phyloP scores from a whole-genome alignment of 37 sponge, comb jelly and placozoan species.

The Beroe forskalii region DNA sequence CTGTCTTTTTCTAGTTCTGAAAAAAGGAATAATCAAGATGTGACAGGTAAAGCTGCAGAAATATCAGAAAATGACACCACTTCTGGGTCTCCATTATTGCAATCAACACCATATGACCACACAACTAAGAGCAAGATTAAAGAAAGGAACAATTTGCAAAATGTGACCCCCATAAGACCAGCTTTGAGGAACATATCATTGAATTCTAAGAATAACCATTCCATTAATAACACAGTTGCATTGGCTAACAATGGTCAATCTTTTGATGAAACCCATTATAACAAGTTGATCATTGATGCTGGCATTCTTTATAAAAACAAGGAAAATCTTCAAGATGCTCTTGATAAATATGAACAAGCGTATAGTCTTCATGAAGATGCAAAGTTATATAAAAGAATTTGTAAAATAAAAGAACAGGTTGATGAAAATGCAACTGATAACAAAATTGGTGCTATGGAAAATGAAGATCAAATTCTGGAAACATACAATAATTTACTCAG shows the following conservation, averaged over 20 bases:
- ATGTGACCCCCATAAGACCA: neutral
- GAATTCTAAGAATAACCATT: neutral
- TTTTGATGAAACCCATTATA: conserved; percentile 15
- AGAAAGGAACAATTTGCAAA: too few species aligned
- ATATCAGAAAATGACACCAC: too few species aligned
- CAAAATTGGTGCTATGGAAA: neutral
- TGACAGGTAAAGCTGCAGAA: too few species aligned
- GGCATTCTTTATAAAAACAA: neutral
- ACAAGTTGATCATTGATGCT: conserved; percentile 23
- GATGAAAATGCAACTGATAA: neutral
- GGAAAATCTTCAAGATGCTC: neutral
- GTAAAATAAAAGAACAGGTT: neutral
- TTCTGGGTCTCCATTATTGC: too few species aligned
- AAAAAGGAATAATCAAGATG: too few species aligned
- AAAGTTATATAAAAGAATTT: conserved; percentile 6
- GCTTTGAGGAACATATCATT: neutral
- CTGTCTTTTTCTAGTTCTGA: too few species aligned
- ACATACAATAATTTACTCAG: conserved; percentile 12
- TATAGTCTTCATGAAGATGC: neutral
- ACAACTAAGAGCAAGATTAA: too few species aligned
- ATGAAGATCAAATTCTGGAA: neutral
- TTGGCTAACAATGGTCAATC: neutral
- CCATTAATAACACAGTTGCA: neutral
- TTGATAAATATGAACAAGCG: conserved; percentile 1
- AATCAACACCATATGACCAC: too few species aligned